Base-by-base conservation (phyloP, 1,140 invertebrate species). In the Psilanteris sp. region DNA sequence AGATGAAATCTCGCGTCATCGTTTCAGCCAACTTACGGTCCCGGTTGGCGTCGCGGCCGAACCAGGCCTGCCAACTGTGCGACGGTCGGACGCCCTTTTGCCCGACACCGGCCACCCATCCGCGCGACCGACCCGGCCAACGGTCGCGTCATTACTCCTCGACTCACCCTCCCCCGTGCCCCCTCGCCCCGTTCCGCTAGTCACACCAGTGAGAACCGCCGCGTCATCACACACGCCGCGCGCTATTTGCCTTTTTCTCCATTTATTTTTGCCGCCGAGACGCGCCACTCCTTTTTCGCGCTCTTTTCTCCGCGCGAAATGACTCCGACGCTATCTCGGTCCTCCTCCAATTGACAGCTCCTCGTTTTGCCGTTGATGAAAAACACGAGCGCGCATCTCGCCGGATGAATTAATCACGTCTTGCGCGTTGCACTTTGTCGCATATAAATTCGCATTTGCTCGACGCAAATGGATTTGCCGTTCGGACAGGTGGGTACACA, bases 231-330 rank as follows among this genome's bases (percentile, higher is more conserved):
- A n/a, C n/a, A n/a, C n/a, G n/a, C n/a, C n/a, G 32, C 62, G 46
- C 48, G 48, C 62, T 67, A 67, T 67, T 67, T 67, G 62, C 62
- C 22, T n/a, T 55, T 39, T 31, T 31, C 37, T 54, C 48, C 46
- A 46, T 66, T 44, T 20, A 48, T 62, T 62, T 62, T 52, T 64
- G n/a, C 44, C 34, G 36, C 29, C 29, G 62, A 41, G 62, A 67
- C 34, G n/a, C 3, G 14, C 29, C 20, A 26, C 27, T 43, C 27
- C 36, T 54, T 66, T 66, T 32, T 52, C 61, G 37, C 27, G n/a
- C n/a, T n/a, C 37, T 66, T 66, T 66, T 37, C 34, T 52, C 27
- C 36, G 11, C 27, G 10, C 10, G 39, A 39, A 31, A 34, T 26
- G 34, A 62, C 34, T 5, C 14, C 6, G 22, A 41, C 37, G 10